Evolutionary conservation across 2,113 vertebrate species (phyloP).

Genomic region (Eptesicus fuscus): DNA sequence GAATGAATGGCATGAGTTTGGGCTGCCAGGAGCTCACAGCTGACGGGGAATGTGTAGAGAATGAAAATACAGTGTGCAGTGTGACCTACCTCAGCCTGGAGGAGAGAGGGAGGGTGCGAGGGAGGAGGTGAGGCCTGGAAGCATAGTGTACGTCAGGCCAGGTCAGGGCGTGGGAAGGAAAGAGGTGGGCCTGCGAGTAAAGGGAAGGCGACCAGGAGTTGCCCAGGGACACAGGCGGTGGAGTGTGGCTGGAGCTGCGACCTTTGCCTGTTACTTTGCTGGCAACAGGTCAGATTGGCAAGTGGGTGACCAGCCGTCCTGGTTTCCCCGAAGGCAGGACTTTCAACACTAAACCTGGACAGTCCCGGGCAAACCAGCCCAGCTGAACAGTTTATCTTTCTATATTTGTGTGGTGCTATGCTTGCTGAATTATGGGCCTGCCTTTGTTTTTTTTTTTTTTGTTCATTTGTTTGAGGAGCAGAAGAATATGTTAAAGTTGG

Average conservation of each 20-base stretch:
- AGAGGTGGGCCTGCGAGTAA: background rate
- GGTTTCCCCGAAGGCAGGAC: background rate
- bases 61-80: background rate
- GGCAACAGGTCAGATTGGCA: background rate
- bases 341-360: background rate
- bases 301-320: background rate
- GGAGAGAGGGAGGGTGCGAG: background rate
- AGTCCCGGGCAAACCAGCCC: background rate
- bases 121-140: background rate
- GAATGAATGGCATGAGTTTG: background rate
- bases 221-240: no score
- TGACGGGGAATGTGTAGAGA: background rate
- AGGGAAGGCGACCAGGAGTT: background rate
- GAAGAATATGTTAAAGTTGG: background rate
- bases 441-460: background rate
- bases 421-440: background rate
- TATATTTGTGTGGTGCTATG: background rate
- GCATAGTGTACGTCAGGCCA: background rate
- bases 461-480: background rate
- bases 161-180: background rate
- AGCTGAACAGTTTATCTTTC: background rate
- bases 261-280: background rate
- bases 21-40: background rate
- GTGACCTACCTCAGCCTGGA: background rate
- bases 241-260: rapidly evolving